Percentiles rank a stretch among this genome's conserved stretches.
phyloP scores from a whole-genome alignment of 2,888 invertebrate species.

The Spilosoma lubricipeda region DNA sequence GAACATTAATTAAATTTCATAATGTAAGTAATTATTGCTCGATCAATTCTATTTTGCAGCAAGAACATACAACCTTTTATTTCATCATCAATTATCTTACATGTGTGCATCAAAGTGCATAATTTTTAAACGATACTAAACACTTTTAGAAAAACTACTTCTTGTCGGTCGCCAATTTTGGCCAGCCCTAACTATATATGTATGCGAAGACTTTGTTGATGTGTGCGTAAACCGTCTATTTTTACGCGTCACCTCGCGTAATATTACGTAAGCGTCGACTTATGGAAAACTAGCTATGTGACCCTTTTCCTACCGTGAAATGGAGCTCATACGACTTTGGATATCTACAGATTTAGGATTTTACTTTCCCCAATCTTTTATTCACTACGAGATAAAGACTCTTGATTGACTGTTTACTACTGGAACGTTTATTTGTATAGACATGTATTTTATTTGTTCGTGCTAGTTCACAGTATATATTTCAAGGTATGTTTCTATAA shows the following conservation, averaged over 20 bases:
- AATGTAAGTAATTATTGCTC: no score
- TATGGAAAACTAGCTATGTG: slow-evolving; percentile 55
- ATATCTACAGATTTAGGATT: slow-evolving; percentile 40
- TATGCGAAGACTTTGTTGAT: slow-evolving; percentile 55
- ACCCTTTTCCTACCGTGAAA: slow-evolving; percentile 48
- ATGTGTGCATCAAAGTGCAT: no score
- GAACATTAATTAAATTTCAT: no score
- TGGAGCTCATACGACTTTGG: slow-evolving; percentile 34
- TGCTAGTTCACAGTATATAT: no score
- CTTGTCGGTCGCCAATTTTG: neutral
- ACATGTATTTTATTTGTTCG: no score
- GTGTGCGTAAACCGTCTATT: slow-evolving; percentile 57
- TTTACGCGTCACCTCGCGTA: slow-evolving; percentile 51
- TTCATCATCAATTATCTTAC: no score
- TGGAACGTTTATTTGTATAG: neutral
- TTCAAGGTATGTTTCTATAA: no score
- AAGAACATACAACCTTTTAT: no score
- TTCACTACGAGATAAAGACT: slow-evolving; percentile 16
- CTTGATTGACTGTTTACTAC: neutral
- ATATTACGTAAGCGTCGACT: slow-evolving; percentile 57
- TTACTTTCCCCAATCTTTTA: slow-evolving; percentile 43
- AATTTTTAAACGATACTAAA: neutral
- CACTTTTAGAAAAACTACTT: neutral
- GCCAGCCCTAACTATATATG: slow-evolving; percentile 48
- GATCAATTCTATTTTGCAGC: no score